These are phyloP conservation scores for Halcyon leucocephala DNA, from an alignment of 2,797 vertebrate genomes.

Conservation along the genomic window DNA sequence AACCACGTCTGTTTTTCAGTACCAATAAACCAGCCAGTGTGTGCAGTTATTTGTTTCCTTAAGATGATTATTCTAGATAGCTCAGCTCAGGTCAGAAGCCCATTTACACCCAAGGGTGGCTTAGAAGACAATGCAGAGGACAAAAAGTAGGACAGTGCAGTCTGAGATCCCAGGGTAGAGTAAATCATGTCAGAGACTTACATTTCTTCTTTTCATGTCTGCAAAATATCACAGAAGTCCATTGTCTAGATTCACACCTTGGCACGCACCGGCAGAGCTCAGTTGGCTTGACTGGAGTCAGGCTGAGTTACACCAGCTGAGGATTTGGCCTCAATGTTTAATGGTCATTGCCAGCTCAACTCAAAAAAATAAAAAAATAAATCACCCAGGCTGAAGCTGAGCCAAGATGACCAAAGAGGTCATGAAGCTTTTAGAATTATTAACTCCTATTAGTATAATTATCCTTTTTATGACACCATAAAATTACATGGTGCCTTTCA, in stretches of 20 bases:
- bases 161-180: neutral
- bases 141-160: slow-evolving; percentile 51
- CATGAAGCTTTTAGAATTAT: slow-evolving; percentile 55
- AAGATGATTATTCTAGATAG: slow-evolving; percentile 24
- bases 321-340: neutral
- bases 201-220: neutral
- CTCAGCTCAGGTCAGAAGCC: slow-evolving; percentile 9
- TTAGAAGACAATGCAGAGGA: slow-evolving; percentile 43
- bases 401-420: slow-evolving; percentile 64
- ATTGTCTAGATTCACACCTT: neutral
- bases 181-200: slow-evolving; percentile 14
- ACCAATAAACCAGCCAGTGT: neutral
- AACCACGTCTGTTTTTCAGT: neutral
- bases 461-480: slow-evolving; percentile 57
- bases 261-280: neutral
- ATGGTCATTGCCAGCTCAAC: neutral
- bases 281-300: neutral
- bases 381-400: slow-evolving; percentile 15
- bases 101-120: slow-evolving; percentile 46
- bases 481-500: slow-evolving; percentile 58
- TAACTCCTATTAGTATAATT: slow-evolving; percentile 66
- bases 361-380: neutral
- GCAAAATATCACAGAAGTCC: neutral
- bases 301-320: neutral
- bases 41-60: slow-evolving; percentile 12